A percentile compares a stretch with the other conserved stretches of the same genome.
These are phyloP conservation scores for Aplidium turbinatum DNA, from an alignment of 23 tunicate species.

Conservation along the genomic window DNA sequence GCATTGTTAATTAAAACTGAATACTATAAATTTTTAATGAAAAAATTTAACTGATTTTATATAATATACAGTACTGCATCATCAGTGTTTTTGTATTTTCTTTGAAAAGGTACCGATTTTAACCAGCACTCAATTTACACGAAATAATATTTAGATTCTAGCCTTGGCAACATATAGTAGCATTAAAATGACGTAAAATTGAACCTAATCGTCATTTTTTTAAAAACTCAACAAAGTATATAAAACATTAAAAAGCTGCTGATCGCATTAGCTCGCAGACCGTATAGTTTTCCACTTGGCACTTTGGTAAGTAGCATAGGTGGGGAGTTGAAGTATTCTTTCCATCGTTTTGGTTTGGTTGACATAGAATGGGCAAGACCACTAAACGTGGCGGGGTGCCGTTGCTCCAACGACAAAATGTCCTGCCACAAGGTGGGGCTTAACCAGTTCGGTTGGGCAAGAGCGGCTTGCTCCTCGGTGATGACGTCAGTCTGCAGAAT, in stretches of 20 bases:
- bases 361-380: conserved; percentile 60
- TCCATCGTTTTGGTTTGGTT: conserved; percentile 67
- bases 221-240: background rate
- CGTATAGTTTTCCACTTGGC: conserved; percentile 50
- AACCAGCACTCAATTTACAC: too few species aligned
- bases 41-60: too few species aligned
- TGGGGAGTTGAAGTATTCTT: conserved; percentile 58
- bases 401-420: conserved; percentile 38
- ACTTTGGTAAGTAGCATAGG: conserved; percentile 63
- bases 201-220: background rate
- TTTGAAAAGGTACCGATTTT: too few species aligned
- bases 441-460: conserved; percentile 85
- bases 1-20: too few species aligned
- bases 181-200: background rate
- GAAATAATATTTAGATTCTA: too few species aligned
- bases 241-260: background rate
- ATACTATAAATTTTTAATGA: too few species aligned
- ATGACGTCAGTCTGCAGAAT: too few species aligned
- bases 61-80: too few species aligned
- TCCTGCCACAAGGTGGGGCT: conserved; percentile 43
- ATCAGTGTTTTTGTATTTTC: too few species aligned
- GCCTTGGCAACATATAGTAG: too few species aligned
- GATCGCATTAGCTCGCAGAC: conserved; percentile 47
- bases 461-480: too few species aligned
- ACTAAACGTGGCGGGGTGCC: conserved; percentile 29